Evolutionary conservation across 2,797 vertebrate genomes (phyloP).

Genomic region (Chelon auratus): DNA sequence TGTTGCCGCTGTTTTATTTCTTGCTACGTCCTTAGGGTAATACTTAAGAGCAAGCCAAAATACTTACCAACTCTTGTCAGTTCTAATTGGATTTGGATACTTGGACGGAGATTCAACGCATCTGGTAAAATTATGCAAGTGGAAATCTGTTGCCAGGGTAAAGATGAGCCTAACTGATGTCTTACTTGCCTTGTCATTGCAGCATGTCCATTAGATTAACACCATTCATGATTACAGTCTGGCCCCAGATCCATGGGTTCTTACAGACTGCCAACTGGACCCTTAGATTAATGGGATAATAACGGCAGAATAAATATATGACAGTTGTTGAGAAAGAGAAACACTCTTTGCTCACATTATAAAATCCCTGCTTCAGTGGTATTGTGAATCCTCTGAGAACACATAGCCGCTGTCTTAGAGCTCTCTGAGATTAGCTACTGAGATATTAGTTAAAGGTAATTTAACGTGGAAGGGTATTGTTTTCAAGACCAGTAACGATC

Average conservation of each 20-base stretch:
- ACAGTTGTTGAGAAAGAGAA: conserved; percentile 16
- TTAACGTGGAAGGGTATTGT: not conserved
- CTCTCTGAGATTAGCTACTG: not conserved
- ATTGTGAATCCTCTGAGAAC: not conserved
- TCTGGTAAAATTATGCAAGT: conserved; percentile 51
- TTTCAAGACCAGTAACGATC: not conserved
- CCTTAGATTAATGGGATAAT: conserved; percentile 24
- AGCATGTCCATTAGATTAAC: conserved; percentile 38
- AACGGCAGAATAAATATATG: conserved; percentile 19
- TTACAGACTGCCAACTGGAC: conserved; percentile 5
- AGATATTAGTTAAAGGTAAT: not conserved
- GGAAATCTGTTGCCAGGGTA: conserved; percentile 42
- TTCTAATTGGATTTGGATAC: conserved; percentile 41
- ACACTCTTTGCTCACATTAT: not conserved
- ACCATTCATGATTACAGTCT: conserved; percentile 32
- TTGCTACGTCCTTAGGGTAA: conserved; percentile 36
- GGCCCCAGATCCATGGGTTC: conserved; percentile 23
- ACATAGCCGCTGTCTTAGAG: not conserved
- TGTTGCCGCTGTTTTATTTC: conserved; percentile 36
- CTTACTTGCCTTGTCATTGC: conserved; percentile 47
- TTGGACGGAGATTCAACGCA: conserved; percentile 43
- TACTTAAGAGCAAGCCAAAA: conserved; percentile 25
- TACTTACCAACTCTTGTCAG: conserved; percentile 40
- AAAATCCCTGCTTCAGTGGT: not conserved
- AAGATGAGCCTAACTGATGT: conserved; percentile 45